Evolutionary conservation across 2,113 vertebrate species (phyloP).

Genomic region (Charina bottae): DNA sequence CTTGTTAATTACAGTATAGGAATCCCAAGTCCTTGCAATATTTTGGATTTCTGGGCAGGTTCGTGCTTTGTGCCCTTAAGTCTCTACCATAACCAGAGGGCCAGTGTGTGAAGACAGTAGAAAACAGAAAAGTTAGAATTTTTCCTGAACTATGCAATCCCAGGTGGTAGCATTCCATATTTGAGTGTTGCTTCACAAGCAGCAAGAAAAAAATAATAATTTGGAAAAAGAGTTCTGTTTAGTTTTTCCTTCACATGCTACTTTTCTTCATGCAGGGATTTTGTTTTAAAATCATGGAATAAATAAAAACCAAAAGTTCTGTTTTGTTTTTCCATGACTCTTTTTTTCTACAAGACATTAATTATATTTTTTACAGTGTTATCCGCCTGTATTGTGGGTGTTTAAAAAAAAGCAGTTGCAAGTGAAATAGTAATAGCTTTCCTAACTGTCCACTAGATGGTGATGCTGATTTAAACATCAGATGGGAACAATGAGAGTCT

Average conservation of each 20-base stretch:
- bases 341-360: not conserved
- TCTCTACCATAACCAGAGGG: not conserved
- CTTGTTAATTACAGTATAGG: too few species aligned
- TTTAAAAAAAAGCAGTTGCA: not conserved
- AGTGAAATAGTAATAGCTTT: not conserved
- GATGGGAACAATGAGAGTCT: not conserved
- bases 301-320: not conserved
- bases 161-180: not conserved
- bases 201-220: not conserved
- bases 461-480: slow-evolving; percentile 8
- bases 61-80: not conserved
- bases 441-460: slow-evolving; percentile 15
- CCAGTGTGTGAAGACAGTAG: not conserved
- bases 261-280: not conserved
- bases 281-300: not conserved
- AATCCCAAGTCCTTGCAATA: not conserved
- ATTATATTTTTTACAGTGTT: not conserved
- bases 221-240: not conserved
- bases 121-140: not conserved
- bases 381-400: not conserved
- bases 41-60: not conserved
- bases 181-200: not conserved
- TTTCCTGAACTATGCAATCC: not conserved
- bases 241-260: not conserved
- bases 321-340: too few species aligned